Percentiles rank a stretch among this genome's conserved stretches.
Evolutionary conservation across 2,888 invertebrate genomes (phyloP).

Genomic region (Isoperla grammatica): DNA sequence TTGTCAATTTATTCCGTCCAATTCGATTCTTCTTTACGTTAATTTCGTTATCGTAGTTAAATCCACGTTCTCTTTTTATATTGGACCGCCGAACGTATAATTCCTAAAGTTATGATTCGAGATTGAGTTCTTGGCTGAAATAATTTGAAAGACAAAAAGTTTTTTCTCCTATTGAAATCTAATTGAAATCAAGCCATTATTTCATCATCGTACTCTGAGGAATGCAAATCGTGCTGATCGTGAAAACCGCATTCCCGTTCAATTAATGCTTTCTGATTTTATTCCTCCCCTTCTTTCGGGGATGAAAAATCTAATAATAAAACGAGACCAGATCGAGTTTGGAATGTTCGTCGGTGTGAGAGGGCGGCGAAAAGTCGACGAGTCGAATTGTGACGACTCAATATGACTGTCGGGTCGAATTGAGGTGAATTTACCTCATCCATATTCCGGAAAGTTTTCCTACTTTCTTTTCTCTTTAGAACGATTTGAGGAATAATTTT

Average conservation of each 20-base stretch:
- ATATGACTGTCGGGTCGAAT: conserved; percentile 3
- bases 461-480: neutral
- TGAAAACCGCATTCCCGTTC: conserved; percentile 14
- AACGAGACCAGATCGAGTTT: neutral
- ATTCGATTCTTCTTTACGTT: too few species aligned
- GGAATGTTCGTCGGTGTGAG: neutral
- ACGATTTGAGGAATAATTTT: neutral
- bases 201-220: neutral
- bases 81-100: too few species aligned
- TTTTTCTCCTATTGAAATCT: neutral
- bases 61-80: too few species aligned
- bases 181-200: conserved; percentile 11
- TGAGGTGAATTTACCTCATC: too few species aligned
- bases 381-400: neutral
- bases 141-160: conserved; percentile 13
- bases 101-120: neutral
- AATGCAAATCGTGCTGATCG: conserved; percentile 1
- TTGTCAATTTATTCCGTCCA: too few species aligned
- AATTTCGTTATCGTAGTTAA: too few species aligned
- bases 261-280: conserved; percentile 14
- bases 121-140: neutral
- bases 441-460: too few species aligned
- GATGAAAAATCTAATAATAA: conserved; percentile 13
- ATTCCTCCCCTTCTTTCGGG: neutral
- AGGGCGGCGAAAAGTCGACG: neutral